Evolutionary conservation across 2,888 invertebrate species (phyloP).

Genomic region (Trichopoda pennipes): DNA sequence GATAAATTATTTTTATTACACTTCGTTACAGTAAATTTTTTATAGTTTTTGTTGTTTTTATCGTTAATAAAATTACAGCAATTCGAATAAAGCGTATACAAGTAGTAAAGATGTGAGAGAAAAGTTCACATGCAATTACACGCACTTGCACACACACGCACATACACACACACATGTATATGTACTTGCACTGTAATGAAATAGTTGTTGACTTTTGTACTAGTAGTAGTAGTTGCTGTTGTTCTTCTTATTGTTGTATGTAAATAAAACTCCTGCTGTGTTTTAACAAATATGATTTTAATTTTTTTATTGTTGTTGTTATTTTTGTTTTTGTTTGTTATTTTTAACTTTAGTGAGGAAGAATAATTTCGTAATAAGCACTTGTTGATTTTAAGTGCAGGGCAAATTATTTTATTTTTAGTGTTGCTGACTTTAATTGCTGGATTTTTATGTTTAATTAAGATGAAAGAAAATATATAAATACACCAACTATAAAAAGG

Average conservation of each 20-base stretch:
- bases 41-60: background rate
- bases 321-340: too few relatives aligned
- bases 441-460: conserved; percentile 9
- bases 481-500: too few relatives aligned
- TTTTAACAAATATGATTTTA: conserved; percentile 56
- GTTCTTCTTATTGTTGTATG: background rate
- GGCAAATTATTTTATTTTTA: conserved; percentile 7
- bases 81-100: conserved; percentile 35
- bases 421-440: conserved; percentile 9
- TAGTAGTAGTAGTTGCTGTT: background rate
- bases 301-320: conserved; percentile 47
- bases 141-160: background rate
- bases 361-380: conserved; percentile 36
- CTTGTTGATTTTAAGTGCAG: conserved; percentile 38
- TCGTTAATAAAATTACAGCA: conserved; percentile 31
- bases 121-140: background rate
- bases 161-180: background rate
- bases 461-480: background rate
- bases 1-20: background rate
- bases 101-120: conserved; percentile 24
- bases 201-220: conserved; percentile 27
- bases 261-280: conserved; percentile 49
- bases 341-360: background rate
- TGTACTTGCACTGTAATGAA: conserved; percentile 18
- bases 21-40: background rate